Base-by-base conservation (phyloP, 2,113 vertebrate genomes). In the Sinosuthora webbiana region DNA sequence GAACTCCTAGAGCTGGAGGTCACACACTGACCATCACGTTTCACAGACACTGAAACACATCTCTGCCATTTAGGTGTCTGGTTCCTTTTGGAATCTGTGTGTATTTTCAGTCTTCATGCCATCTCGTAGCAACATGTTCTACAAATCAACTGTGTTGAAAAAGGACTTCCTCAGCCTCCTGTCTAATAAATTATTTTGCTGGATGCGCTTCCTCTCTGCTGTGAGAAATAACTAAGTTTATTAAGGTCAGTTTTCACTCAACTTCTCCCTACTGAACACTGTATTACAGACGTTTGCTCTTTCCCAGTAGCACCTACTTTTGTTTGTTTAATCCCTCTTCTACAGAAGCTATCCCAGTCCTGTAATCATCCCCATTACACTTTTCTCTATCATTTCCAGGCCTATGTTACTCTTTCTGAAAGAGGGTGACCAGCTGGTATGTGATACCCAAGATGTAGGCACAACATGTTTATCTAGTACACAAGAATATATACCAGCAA, bases 81-180 rank as follows among this genome's bases (percentile, higher is more conserved):
- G 50, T 96, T 95, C 83, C 89, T 89, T 74, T 80, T 62, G 87
- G 87, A 94, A 94, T 95, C 87, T 62, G 59, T 86, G 68, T 95
- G 27, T 95, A 53, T 91, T 95, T 96, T 96, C 91, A 89, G 91
- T 68, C 83, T 83, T 70, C 87, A 87, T 89, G 91, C 37, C 73
- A 96, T 94, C 93, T 94, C 47, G 0, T 94, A 96, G 96, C 93
- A 96, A 95, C 89, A 53, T 28, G 68, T 80, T 92, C 87, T 89
- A 83, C 89, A 92, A 94, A 94, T 86, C 76, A 89, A 30, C 55
- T 45, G 59, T 81, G 83, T 87, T 94, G 83, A 96, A 95, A 96
- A 92, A 91, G 73, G 50, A 77, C 64, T 96, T 95, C 93, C 93
- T 92, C 85, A 41, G 63, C 71, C 49, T 90, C 28, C 37, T n/a